Conservation (phyloP, 1,140 invertebrate genomes). For the Ladona fulva region DNA sequence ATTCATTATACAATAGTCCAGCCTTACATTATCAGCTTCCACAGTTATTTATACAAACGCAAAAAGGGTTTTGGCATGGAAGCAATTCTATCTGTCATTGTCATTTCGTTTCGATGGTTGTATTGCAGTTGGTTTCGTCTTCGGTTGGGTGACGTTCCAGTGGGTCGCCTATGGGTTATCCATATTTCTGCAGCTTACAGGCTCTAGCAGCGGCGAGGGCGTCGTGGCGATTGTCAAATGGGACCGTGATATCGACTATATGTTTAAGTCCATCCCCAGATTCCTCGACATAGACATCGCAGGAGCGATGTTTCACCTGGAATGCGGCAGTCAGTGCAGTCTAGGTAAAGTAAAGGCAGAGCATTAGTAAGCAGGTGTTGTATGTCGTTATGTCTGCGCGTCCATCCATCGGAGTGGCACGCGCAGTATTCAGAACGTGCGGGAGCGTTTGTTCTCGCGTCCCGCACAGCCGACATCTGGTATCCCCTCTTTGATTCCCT, state of each 20-base stretch:
- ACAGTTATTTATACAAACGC: no score
- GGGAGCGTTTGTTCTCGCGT: slow-evolving; percentile 26
- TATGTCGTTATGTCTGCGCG: slow-evolving; percentile 22
- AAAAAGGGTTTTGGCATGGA: no score
- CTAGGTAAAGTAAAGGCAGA: neutral
- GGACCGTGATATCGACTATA: slow-evolving; percentile 32
- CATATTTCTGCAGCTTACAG: no score
- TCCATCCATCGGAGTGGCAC: slow-evolving; percentile 15
- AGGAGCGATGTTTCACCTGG: slow-evolving; percentile 20
- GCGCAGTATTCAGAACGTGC: slow-evolving; percentile 30
- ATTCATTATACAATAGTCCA: no score
- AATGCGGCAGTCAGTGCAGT: slow-evolving; percentile 17
- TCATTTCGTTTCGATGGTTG: no score
- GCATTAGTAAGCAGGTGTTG: slow-evolving; percentile 11
- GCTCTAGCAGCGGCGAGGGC: slow-evolving; percentile 22
- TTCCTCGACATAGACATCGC: slow-evolving; percentile 18
- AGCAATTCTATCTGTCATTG: no score
- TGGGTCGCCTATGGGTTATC: no score
- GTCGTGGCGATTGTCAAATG: slow-evolving; percentile 31
- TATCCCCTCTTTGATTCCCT: slow-evolving; percentile 21
- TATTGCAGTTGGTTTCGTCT: no score
- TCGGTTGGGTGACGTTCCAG: no score
- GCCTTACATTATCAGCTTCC: no score
- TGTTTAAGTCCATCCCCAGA: no score
- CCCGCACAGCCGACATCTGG: slow-evolving; percentile 28